These are phyloP conservation scores for Monochamus saltuarius DNA, from an alignment of 1,140 invertebrate species.

Conservation along the genomic window DNA sequence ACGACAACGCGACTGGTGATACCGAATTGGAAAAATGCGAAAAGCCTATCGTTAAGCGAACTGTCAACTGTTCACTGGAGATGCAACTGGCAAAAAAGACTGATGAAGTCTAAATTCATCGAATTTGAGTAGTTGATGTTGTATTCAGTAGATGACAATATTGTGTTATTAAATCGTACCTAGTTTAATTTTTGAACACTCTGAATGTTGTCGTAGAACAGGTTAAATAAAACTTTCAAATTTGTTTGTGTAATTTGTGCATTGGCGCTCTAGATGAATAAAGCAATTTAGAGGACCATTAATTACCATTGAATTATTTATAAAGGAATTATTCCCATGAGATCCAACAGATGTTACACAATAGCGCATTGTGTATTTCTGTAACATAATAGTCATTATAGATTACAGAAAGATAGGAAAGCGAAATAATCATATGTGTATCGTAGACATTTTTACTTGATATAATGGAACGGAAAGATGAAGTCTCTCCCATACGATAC, in stretches of 20 bases:
- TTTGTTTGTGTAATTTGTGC: background rate
- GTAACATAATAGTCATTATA: background rate
- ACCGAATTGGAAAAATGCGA: too few species aligned
- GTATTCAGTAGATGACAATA: background rate
- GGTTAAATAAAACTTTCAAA: background rate
- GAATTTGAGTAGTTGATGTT: background rate
- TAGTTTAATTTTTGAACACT: background rate
- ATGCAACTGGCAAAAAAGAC: slow-evolving; percentile 43
- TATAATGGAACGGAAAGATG: background rate
- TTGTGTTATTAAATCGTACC: too few species aligned
- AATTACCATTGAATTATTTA: too few species aligned
- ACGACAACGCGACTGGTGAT: too few species aligned
- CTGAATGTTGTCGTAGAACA: background rate
- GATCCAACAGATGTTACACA: too few species aligned
- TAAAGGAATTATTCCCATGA: too few species aligned
- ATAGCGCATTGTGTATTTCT: background rate
- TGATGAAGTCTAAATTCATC: background rate
- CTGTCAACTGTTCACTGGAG: slow-evolving; percentile 40
- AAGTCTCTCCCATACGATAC: slow-evolving; percentile 10
- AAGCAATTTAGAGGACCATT: too few species aligned
- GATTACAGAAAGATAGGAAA: background rate
- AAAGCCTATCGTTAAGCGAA: slow-evolving; percentile 22
- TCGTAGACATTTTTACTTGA: background rate
- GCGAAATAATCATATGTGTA: background rate
- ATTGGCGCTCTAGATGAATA: background rate